Conservation (phyloP, 2,888 invertebrate genomes). For the Hypomecis punctinalis region DNA sequence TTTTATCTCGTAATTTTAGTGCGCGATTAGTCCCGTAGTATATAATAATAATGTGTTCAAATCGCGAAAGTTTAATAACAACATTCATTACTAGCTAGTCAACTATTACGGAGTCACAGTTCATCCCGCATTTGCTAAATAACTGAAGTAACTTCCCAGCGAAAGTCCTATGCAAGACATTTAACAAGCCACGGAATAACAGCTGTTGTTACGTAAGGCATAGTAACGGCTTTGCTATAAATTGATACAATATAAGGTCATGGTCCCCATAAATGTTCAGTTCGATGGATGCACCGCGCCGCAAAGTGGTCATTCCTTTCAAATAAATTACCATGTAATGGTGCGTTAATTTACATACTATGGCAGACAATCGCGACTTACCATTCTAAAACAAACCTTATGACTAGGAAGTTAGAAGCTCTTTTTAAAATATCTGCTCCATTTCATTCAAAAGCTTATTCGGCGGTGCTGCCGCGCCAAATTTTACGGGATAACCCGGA, state of each 20-base stretch:
- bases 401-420: conserved; percentile 45
- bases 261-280: conserved; percentile 82
- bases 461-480: conserved; percentile 56
- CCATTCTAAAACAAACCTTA: conserved; percentile 62
- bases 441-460: conserved; percentile 79
- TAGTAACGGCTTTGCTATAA: conserved; percentile 80
- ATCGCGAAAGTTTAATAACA: too few species aligned
- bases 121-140: conserved; percentile 43
- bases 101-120: conserved; percentile 44
- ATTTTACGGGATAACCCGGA: conserved; percentile 59
- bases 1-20: too few species aligned
- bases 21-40: too few species aligned
- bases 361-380: conserved; percentile 55
- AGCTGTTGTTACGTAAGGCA: conserved; percentile 80
- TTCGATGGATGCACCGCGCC: conserved; percentile 80
- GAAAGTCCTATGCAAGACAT: conserved; percentile 73
- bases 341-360: conserved; percentile 84
- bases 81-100: conserved; percentile 42
- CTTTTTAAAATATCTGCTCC: conserved; percentile 46
- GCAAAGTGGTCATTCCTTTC: conserved; percentile 85
- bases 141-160: conserved; percentile 49
- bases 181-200: conserved; percentile 64
- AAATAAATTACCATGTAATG: conserved; percentile 86
- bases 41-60: too few species aligned
- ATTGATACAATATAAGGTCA: conserved; percentile 84